phyloP scores from a whole-genome alignment of 1,140 invertebrate genomes.

The Cydia strobilella region DNA sequence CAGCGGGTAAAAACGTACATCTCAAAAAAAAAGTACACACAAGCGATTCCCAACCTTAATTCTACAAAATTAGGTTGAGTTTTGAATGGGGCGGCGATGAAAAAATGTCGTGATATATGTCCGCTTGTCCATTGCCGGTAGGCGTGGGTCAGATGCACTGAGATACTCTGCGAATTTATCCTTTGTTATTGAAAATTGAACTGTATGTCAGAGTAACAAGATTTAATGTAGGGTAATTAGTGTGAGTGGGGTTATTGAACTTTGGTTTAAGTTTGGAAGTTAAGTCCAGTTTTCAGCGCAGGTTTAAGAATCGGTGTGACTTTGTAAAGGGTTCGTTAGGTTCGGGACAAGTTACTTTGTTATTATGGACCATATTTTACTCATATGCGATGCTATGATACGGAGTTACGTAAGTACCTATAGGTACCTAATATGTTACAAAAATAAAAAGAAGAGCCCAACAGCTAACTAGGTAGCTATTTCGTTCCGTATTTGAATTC shows the following conservation, averaged over 20 bases:
- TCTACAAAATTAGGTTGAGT: constrained; percentile 39
- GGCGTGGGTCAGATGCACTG: constrained; percentile 63
- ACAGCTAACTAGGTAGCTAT: neutral
- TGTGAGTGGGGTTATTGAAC: constrained; percentile 34
- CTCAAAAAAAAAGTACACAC: constrained; percentile 39
- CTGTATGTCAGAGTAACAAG: constrained; percentile 52
- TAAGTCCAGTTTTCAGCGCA: constrained; percentile 22
- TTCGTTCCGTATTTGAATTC: neutral
- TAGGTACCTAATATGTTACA: neutral
- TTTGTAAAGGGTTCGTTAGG: neutral
- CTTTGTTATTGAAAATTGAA: constrained; percentile 51
- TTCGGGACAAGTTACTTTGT: neutral
- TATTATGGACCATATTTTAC: neutral
- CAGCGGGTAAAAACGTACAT: constrained; percentile 62
- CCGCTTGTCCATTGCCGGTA: constrained; percentile 66
- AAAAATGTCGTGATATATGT: constrained; percentile 69
- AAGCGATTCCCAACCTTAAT: constrained; percentile 38
- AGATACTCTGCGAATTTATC: constrained; percentile 50
- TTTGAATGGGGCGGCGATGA: constrained; percentile 42
- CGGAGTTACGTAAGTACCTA: no score
- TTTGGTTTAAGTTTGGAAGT: constrained; percentile 35
- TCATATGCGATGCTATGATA: no score
- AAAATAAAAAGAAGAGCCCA: neutral
- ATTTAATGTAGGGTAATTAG: constrained; percentile 33
- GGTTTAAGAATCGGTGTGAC: neutral